Base-by-base conservation (phyloP, 2,797 vertebrate species). In the Pipistrellus pipistrellus region DNA sequence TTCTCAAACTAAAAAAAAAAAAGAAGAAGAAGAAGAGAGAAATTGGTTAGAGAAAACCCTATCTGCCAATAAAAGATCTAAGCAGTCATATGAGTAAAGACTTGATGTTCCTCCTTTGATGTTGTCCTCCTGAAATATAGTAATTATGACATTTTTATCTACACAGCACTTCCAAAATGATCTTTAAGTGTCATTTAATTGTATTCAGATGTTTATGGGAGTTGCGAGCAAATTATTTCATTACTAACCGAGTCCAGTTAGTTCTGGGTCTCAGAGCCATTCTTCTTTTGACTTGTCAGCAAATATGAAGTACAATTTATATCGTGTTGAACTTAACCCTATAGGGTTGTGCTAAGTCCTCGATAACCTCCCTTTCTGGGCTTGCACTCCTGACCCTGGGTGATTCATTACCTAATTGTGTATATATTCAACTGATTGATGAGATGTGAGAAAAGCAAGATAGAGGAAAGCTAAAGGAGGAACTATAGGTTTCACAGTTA, bases 121-220 rank as follows among this genome's bases (percentile, higher is more conserved):
- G 76, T 90, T 90, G 38, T 88, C 64, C 82, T 94, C 84, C 72
- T 95, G 57, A 96, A 97, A 86, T 72, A 51, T 0, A 64, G 55
- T 73, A 87, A 96, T 95, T 95, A 90, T 41, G 69, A 85, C 69
- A 68, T 92, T 91, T 95, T 91, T 53, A 83, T 83, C 66, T 53
- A 30, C 27, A 53, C 14, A 46, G 41, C 12, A 57, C 23, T 82
- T 90, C 32, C 48, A 90, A 95, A 85, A 92, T 55, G 78, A 85
- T 64, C 53, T 72, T 73, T 66, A 85, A 95, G 66, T 91, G 64
- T 27, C 72, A 77, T 78, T 73, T 90, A 73, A 85, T 87, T 85
- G 46, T 72, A 55, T 91, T 94, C 78, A 68, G 41, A 85, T 77
- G 30, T 35, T 80, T 25, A 21, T 59, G 27, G 23, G 55, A 89